Evolutionary conservation across 2,113 vertebrate genomes (phyloP), one percentile per base, ranked within the genome.

Genomic region (Gadus chalcogrammus): DNA sequence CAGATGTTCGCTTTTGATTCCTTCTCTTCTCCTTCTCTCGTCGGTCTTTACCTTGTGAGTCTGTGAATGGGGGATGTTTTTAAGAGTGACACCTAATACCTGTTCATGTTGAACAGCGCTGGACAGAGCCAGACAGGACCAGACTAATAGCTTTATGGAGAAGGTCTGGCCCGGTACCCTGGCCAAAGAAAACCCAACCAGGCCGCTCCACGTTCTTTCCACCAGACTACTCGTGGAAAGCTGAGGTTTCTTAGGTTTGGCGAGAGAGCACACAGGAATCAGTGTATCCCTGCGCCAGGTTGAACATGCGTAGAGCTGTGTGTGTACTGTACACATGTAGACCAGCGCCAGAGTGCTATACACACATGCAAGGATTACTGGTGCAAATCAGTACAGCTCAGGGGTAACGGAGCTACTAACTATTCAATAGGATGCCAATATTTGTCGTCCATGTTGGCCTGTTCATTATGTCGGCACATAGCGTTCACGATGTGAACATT

Each of bases 181-280:
- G 72, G 81, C 87, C 82, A 84, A 76, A 58, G 61, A 38, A 1
- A 65, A 20, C 15, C 72, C 65, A 68, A 76, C 70, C 74, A 65
- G 5, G 31, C 55, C 13, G 3, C 15, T 69, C 66, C 58, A 68
- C 64, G 65, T 71, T 71, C 72, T 82, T 88, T 86, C 73, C 82
- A 81, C 66, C 67, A 59, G 35, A 82, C 58, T 24, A 17, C 68
- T 70, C 31, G 0, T 13, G 70, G 76, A 79, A 84, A 87, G 8
- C 7, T 58, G 9, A 17, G 55, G 15, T 58, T n/a, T n/a, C 55
- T 58, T 58, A 16, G 15, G 15, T 12, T 58, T 58, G 55, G 55
- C 55, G 15, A 17, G 15, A 17, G 16, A 5, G 55, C 13, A 7
- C 55, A 13, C 55, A 58, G 5, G 55, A 5, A 11, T 58, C 55